Evolutionary conservation across 1,140 invertebrate genomes (phyloP).

Genomic region (Diprion similis): DNA sequence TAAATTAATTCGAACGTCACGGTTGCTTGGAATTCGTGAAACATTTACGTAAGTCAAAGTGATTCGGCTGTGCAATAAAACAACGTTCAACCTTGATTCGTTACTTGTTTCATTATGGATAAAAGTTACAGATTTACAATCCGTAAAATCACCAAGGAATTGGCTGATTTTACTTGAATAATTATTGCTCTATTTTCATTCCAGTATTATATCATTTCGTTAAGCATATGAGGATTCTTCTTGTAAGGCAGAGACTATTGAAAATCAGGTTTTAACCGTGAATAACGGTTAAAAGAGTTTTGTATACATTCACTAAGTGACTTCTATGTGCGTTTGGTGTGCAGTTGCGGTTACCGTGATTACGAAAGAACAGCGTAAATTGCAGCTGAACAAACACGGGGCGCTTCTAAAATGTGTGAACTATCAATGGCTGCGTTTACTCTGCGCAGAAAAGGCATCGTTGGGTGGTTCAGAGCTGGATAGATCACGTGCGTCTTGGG

Average conservation of each 20-base stretch:
- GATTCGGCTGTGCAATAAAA: not conserved
- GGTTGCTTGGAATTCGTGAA: not conserved
- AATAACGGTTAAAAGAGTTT: not conserved
- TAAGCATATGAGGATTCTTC: no score
- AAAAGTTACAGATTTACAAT: no score
- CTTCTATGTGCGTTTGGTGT: not conserved
- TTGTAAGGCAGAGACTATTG: no score
- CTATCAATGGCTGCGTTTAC: not conserved
- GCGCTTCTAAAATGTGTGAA: not conserved
- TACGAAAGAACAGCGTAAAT: constrained; percentile 5
- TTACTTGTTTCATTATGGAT: no score
- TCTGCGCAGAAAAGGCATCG: no score
- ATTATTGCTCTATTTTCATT: no score
- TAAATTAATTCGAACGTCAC: not conserved
- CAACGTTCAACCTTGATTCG: not conserved
- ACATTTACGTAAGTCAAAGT: not conserved
- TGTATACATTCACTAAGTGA: not conserved
- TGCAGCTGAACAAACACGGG: constrained; percentile 1
- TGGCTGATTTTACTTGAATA: no score
- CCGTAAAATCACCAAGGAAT: no score
- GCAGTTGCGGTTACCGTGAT: not conserved
- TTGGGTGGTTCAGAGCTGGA: not conserved
- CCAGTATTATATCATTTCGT: no score
- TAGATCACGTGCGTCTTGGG: not conserved
- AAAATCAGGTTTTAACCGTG: not conserved